A percentile compares a stretch with the other conserved stretches of the same genome.
phyloP scores from a whole-genome alignment of 2,113 vertebrate species.

The Falco punctatus region DNA sequence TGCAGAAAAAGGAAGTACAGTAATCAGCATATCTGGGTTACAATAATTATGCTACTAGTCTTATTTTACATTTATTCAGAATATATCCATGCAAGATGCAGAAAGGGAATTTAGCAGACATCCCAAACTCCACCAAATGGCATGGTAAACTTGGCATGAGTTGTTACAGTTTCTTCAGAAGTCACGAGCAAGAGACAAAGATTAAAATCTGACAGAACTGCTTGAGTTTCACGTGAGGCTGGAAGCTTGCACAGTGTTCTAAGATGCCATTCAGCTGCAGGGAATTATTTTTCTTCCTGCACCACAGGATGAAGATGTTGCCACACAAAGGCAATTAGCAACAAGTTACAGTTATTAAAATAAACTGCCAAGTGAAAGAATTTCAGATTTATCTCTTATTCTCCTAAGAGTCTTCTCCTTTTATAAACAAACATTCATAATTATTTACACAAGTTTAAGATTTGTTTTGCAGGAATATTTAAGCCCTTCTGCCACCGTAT shows the following conservation, averaged over 20 bases:
- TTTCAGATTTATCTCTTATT: background rate
- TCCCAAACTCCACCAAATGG: background rate
- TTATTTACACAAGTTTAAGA: background rate
- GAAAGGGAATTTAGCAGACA: background rate
- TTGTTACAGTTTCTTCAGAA: background rate
- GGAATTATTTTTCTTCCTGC: background rate
- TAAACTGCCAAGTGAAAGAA: background rate
- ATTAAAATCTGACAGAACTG: background rate
- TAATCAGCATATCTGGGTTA: background rate
- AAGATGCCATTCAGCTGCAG: background rate
- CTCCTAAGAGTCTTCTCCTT: background rate
- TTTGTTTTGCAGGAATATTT: background rate
- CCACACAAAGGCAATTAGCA: background rate
- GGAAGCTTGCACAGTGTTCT: background rate
- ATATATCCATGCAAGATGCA: background rate
- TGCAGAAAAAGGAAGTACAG: background rate
- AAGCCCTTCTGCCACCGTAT: background rate
- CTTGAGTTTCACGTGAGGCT: background rate
- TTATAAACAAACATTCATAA: background rate
- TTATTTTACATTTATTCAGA: background rate
- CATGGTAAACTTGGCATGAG: background rate
- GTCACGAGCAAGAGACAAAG: background rate
- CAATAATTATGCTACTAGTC: background rate
- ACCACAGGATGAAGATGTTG: background rate
- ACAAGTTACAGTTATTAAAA: background rate